These are phyloP conservation scores for Lasioglossum albipes DNA, from an alignment of 1,140 invertebrate species.

Conservation along the genomic window DNA sequence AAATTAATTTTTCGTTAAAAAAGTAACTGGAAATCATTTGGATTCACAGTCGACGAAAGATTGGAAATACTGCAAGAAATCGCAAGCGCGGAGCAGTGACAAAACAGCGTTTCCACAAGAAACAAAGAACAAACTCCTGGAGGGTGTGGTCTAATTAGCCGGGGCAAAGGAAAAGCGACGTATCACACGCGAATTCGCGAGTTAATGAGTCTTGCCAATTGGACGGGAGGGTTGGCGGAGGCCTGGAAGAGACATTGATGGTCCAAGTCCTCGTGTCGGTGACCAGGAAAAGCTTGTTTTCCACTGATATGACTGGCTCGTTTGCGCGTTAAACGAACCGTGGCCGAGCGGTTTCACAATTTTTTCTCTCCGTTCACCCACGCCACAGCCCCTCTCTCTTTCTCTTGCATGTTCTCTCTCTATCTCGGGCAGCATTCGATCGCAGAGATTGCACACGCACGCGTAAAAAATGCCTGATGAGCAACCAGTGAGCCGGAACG, in stretches of 20 bases:
- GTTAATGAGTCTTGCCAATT: not conserved
- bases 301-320: constrained; percentile 30
- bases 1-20: no score
- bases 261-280: not conserved
- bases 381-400: no score
- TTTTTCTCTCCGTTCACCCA: not conserved
- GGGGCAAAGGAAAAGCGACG: not conserved
- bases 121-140: no score
- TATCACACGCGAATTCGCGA: not conserved
- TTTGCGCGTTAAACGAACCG: constrained; percentile 44
- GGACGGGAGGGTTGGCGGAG: not conserved
- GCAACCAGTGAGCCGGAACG: constrained; percentile 16
- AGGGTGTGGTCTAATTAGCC: no score
- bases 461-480: constrained; percentile 39
- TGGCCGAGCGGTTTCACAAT: constrained; percentile 20
- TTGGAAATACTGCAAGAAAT: no score
- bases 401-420: not conserved
- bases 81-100: no score
- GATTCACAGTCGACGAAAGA: no score
- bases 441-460: constrained; percentile 29
- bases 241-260: not conserved
- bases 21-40: no score
- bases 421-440: not conserved
- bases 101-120: no score
- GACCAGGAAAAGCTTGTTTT: constrained; percentile 35